Base-by-base conservation (phyloP, 1,140 invertebrate species). In the Agraylea sexmaculata region DNA sequence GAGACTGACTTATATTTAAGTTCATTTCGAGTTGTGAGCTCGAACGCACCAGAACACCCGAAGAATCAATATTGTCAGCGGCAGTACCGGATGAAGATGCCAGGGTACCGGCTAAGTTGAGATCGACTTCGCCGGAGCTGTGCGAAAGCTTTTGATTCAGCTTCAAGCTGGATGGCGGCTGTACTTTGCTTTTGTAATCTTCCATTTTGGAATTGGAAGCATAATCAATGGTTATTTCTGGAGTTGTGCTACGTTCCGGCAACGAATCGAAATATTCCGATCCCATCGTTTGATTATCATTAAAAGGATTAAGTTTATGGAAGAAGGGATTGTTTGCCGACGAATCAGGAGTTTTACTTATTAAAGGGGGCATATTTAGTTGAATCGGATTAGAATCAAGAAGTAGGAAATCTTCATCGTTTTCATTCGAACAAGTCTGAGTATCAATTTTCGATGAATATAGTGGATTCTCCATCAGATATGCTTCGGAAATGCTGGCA, bases 1-100 rank as follows among this genome's bases (percentile, higher is more conserved):
- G 80, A 1, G 80, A 84, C 23, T 78, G 75, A 1, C 75, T 77
- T 25, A 88, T 77, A 41, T 77, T 81, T 33, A 80, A 51, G 19
- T 62, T 61, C 2, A 73, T 64, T 22, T 74, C 68, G 45, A 76
- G 75, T 49, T 80, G 75, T 0, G 78, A 80, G 42, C 68, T 75
- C 2, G 74, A 76, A 1, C 74, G 56, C 30, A 74, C 70, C 22
- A 72, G 70, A 25, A 57, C 60, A 43, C 53, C 62, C 5, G n/a
- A n/a, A n/a, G n/a, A n/a, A n/a, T n/a, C n/a, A n/a, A n/a, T n/a
- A n/a, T n/a, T n/a, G n/a, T n/a, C n/a, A n/a, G n/a, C n/a, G n/a
- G n/a, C n/a, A n/a, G n/a, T n/a, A n/a, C n/a, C n/a, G n/a, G n/a
- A n/a, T n/a, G n/a, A n/a, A n/a, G n/a, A n/a, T n/a, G n/a, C n/a